These are phyloP conservation scores for Pollachius pollachius DNA, from an alignment of 2,113 vertebrate genomes.

Conservation along the genomic window DNA sequence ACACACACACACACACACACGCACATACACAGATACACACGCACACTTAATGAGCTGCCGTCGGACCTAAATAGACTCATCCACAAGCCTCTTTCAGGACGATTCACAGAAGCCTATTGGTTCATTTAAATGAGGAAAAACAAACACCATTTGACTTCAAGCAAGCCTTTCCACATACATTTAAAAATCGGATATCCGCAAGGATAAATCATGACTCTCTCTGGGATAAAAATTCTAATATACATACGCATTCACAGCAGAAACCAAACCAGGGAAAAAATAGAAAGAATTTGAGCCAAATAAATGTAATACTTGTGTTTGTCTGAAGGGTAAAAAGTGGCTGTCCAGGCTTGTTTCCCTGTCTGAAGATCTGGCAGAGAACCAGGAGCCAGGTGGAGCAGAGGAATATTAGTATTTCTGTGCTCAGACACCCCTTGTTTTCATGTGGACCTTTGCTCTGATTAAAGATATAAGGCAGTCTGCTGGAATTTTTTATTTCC, in stretches of 20 bases:
- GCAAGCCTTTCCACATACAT: slow-evolving; percentile 35
- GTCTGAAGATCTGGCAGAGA: slow-evolving; percentile 32
- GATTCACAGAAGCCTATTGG: slow-evolving; percentile 34
- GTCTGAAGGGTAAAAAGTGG: slow-evolving; percentile 45
- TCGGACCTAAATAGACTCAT: slow-evolving; percentile 50
- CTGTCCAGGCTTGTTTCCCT: slow-evolving; percentile 23
- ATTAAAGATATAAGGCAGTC: slow-evolving; percentile 57
- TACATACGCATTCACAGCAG: too few species aligned
- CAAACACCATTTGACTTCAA: slow-evolving; percentile 42
- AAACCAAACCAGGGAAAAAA: too few species aligned
- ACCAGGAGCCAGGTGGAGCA: slow-evolving; percentile 36
- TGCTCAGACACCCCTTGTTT: slow-evolving; percentile 59
- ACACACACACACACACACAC: slow-evolving; percentile 44
- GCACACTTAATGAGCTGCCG: slow-evolving; percentile 46
- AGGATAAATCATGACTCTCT: slow-evolving; percentile 24
- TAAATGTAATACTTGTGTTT: too few species aligned
- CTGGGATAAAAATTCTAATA: too few species aligned
- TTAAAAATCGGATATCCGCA: slow-evolving; percentile 29
- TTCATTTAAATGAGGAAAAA: slow-evolving; percentile 52
- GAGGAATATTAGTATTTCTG: slow-evolving; percentile 55
- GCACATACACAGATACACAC: slow-evolving; percentile 24
- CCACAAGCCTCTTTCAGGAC: slow-evolving; percentile 33
- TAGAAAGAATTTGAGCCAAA: too few species aligned
- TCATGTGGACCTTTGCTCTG: slow-evolving; percentile 64
- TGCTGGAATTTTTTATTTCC: slow-evolving; percentile 53